Conservation (phyloP, 2,113 vertebrate species). For the Plecotus auritus region DNA sequence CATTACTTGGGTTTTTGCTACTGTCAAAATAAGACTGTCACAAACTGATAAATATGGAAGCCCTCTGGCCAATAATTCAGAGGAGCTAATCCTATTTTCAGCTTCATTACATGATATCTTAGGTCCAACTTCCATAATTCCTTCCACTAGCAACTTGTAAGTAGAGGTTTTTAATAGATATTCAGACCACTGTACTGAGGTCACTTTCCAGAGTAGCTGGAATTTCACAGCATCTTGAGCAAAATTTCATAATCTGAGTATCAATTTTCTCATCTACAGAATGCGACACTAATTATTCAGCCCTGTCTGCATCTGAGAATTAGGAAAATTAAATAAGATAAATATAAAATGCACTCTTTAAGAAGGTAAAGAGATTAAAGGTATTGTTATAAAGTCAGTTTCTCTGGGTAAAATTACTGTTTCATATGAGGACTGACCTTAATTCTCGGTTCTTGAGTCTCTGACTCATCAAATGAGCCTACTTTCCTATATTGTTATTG, state of each 20-base stretch:
- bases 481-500: neutral
- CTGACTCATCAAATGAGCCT: neutral
- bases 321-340: neutral
- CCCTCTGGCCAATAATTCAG: neutral
- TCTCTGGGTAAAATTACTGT: neutral
- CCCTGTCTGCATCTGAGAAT: neutral
- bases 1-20: neutral
- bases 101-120: neutral
- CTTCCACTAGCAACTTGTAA: neutral
- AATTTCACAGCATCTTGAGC: neutral
- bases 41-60: neutral
- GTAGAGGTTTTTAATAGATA: neutral
- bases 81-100: neutral
- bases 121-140: neutral
- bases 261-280: neutral
- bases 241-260: neutral
- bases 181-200: neutral
- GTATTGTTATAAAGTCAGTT: neutral
- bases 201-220: neutral
- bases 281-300: neutral
- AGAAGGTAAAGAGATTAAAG: neutral
- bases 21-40: neutral
- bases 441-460: neutral
- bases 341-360: neutral
- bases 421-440: neutral